phyloP scores from a whole-genome alignment of 2,113 vertebrate species.

The Erpornis zantholeuca region DNA sequence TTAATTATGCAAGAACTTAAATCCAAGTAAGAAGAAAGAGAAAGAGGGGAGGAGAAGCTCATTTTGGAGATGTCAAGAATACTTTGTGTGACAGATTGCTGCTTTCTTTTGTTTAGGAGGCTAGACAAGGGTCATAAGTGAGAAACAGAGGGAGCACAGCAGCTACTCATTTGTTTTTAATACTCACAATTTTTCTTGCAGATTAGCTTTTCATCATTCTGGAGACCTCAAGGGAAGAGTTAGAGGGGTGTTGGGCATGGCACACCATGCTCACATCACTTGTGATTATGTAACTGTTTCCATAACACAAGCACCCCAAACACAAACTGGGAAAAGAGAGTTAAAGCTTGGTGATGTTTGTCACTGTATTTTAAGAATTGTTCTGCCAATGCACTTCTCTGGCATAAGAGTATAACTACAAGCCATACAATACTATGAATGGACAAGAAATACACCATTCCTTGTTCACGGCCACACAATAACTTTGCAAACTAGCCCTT shows the following conservation, averaged over 20 bases:
- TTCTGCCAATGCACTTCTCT: not conserved
- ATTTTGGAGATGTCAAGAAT: conserved; percentile 55
- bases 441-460: not conserved
- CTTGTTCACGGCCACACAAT: not conserved
- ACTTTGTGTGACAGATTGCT: conserved; percentile 63
- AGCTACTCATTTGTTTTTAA: conserved; percentile 33
- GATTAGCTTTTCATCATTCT: conserved; percentile 27
- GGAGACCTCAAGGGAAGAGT: not conserved
- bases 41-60: not conserved
- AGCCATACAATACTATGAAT: not conserved
- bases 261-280: not conserved
- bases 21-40: conserved; percentile 37
- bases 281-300: not conserved
- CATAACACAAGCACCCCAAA: not conserved
- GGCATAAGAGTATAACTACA: not conserved
- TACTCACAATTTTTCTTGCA: conserved; percentile 47
- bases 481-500: not conserved
- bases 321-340: not conserved
- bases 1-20: conserved; percentile 68
- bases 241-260: not conserved
- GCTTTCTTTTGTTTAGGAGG: conserved; percentile 17
- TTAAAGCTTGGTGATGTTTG: not conserved
- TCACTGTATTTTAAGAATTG: not conserved
- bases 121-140: conserved; percentile 55
- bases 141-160: conserved; percentile 31